Evolutionary conservation across 2,113 vertebrate genomes (phyloP).

Genomic region (Paralichthys olivaceus): DNA sequence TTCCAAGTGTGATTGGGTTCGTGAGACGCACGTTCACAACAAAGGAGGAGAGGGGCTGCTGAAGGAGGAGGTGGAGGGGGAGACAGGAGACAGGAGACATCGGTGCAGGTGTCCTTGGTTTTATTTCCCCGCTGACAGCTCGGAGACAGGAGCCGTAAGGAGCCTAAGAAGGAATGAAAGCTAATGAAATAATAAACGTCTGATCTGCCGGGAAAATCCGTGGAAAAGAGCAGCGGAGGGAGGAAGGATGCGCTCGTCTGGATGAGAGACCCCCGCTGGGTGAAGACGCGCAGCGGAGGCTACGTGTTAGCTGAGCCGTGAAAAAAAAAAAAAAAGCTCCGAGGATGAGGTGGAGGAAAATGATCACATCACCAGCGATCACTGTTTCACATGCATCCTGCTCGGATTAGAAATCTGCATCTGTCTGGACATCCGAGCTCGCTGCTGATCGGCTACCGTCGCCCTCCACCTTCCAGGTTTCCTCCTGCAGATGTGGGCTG

Average conservation of each 20-base stretch:
- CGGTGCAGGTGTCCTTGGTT: slow-evolving; percentile 74
- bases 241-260: slow-evolving; percentile 51
- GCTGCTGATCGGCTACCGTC: slow-evolving; percentile 22
- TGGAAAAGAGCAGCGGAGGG: slow-evolving; percentile 43
- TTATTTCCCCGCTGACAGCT: slow-evolving; percentile 57
- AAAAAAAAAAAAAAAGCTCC: slow-evolving; percentile 22
- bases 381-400: background rate
- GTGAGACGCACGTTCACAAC: slow-evolving; percentile 36
- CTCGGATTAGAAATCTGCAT: slow-evolving; percentile 7
- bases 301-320: slow-evolving; percentile 67
- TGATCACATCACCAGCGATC: background rate
- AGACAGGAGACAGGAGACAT: slow-evolving; percentile 36
- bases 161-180: slow-evolving; percentile 55
- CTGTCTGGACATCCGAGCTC: slow-evolving; percentile 20
- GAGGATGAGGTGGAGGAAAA: slow-evolving; percentile 39
- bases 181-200: slow-evolving; percentile 64
- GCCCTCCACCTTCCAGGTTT: background rate
- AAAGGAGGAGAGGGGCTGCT: slow-evolving; percentile 8
- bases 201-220: slow-evolving; percentile 62
- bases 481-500: slow-evolving; percentile 60
- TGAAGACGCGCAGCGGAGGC: slow-evolving; percentile 69
- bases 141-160: slow-evolving; percentile 61
- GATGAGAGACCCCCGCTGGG: slow-evolving; percentile 76
- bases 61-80: background rate
- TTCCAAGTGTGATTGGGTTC: background rate